Evolutionary conservation across 2,797 vertebrate species (phyloP), one percentile per base, ranked within the genome.

Genomic region (Chiropotes sagulatus): DNA sequence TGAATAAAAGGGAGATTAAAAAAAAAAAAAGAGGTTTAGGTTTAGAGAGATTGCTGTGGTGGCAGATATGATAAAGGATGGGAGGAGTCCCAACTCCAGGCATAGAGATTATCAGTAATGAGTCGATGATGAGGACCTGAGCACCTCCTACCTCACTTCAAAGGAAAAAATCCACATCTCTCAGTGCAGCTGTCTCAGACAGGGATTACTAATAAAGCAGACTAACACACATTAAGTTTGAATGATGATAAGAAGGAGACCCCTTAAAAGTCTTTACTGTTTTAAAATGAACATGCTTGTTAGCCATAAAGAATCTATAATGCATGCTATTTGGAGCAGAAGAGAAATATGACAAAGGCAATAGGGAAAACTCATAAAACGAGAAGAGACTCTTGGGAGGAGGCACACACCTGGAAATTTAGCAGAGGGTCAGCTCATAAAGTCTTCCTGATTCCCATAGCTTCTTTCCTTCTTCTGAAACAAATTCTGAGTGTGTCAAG

Each of bases 221-320:
- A 41, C 26, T 44, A 52, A 78, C 14, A 81, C 26, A 58, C 9
- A 22, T 5, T 79, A 72, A 75, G 12, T 84, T 39, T 76, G 28
- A 90, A 81, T 76, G 64, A 44, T 78, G 39, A 72, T 79, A 85
- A 22, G 19, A 84, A 93, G 54, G 50, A 70, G 26, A 22, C 26
- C 67, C 58, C 72, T 93, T 96, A 52, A 88, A 84, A 81, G 24
- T 86, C 50, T 93, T 76, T 46, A 70, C 26, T 84, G 30, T 96
- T 93, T 90, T 95, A 81, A 96, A 92, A 88, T 81, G 24, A 90
- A 96, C 58, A 72, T 84, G 28, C 72, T 75, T 96, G 22, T 85
- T 76, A 75, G 76, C 64, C 26, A 30, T 39, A 78, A 96, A 15
- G 52, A 92, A 54, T 82, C 84, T 44, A 17, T 76, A 87, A 76